phyloP scores from a whole-genome alignment of 1,140 invertebrate genomes.

The Atta texana region DNA sequence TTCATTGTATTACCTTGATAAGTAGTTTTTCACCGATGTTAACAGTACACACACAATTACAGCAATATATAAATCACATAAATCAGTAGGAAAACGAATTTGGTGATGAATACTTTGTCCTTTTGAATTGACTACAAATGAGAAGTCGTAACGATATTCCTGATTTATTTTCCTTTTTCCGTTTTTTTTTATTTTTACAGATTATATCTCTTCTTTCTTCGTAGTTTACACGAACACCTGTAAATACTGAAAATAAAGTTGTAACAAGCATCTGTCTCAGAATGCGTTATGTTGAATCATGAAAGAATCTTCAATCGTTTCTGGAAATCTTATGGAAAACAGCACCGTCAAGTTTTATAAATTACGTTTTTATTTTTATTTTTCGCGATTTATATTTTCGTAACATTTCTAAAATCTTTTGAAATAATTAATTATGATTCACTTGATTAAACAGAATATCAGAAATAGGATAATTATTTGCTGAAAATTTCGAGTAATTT shows the following conservation, averaged over 20 bases:
- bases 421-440: neutral
- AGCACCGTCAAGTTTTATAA: neutral
- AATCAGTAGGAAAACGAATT: constrained; percentile 53
- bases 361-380: neutral
- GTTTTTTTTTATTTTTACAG: neutral
- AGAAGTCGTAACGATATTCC: neutral
- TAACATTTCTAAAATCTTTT: constrained; percentile 5
- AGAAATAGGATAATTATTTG: neutral
- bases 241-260: constrained; percentile 77
- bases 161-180: neutral
- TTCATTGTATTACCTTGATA: constrained; percentile 52
- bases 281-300: constrained; percentile 68
- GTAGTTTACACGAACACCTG: constrained; percentile 69
- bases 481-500: neutral
- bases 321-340: constrained; percentile 75
- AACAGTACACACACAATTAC: constrained; percentile 73
- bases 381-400: neutral
- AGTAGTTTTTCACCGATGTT: constrained; percentile 67
- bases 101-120: neutral
- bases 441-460: neutral
- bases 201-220: neutral
- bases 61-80: constrained; percentile 63
- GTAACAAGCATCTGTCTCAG: constrained; percentile 71
- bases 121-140: constrained; percentile 28
- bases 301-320: constrained; percentile 81